Conservation (phyloP, 1,140 invertebrate species). For the Sminthurinus signatus region DNA sequence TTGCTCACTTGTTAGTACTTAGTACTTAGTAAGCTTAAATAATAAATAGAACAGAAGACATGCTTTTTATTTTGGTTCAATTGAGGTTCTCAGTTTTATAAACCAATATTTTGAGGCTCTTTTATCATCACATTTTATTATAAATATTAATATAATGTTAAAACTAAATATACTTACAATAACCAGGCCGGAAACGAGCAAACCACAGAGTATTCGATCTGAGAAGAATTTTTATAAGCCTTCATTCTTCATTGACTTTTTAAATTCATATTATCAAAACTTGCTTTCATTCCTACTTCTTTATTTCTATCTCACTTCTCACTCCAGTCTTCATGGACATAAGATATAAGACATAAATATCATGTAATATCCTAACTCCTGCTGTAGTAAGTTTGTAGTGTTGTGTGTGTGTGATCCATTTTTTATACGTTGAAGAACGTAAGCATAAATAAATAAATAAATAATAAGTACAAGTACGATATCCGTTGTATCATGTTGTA, state of each 20-base stretch:
- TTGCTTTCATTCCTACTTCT: neutral
- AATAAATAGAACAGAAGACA: no score
- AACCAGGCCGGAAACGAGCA: neutral
- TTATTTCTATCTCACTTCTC: neutral
- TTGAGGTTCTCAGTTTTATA: neutral
- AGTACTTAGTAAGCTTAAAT: no score
- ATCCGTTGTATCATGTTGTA: no score
- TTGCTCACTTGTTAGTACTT: no score
- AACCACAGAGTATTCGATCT: constrained; percentile 18
- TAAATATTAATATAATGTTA: neutral
- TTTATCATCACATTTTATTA: neutral
- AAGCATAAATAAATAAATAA: no score
- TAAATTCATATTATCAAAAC: neutral
- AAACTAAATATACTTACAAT: neutral
- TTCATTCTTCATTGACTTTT: neutral
- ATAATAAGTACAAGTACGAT: no score
- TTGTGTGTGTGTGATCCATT: no score
- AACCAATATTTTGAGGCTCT: neutral
- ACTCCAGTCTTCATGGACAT: neutral
- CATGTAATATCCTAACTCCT: neutral
- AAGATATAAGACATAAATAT: neutral
- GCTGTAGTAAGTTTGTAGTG: no score
- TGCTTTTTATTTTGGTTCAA: neutral
- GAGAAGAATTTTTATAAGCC: constrained; percentile 13
- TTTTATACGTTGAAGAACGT: no score